Base-by-base conservation (phyloP, 2,888 invertebrate genomes). In the Euspilapteryx auroguttella region DNA sequence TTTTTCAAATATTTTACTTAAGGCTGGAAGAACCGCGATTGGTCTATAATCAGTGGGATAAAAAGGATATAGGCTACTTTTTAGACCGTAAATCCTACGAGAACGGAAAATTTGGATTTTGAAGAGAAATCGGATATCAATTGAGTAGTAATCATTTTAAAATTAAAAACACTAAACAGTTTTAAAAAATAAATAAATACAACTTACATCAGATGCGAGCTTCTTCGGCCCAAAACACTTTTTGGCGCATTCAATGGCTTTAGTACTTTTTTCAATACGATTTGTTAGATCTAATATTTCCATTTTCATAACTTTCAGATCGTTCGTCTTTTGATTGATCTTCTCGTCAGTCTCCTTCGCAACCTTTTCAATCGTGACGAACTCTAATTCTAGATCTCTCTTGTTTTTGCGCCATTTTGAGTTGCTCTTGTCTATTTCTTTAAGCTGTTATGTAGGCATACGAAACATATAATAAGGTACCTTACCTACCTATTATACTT, bases 401-500 rank as follows among this genome's bases (percentile, higher is more conserved):
- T 54, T 59, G 29, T 51, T 58, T 37, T 55, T 59, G 1, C 61
- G 56, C 69, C 69, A 73, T 42, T 63, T 68, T 4, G 32, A 36
- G 15, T 40, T 37, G 35, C 53, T 63, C 11, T 30, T 25, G 32
- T 71, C 69, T 20, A 55, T 41, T 35, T 56, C 51, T 35, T 46
- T 52, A 5, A 65, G 34, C 71, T 73, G 28, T 17, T 47, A 45
- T 10, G 22, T n/a, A n/a, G n/a, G n/a, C n/a, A n/a, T n/a, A n/a
- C n/a, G n/a, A n/a, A n/a, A n/a, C n/a, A n/a, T n/a, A n/a, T n/a
- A n/a, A n/a, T n/a, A n/a, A n/a, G n/a, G n/a, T n/a, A n/a, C n/a
- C n/a, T n/a, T n/a, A n/a, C n/a, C n/a, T n/a, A n/a, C n/a, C n/a
- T n/a, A n/a, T n/a, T n/a, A n/a, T n/a, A n/a, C n/a, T n/a, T n/a